A percentile compares a stretch with the other conserved stretches of the same genome.
Conservation (phyloP, 1,140 invertebrate species). For the Thereuonema tuberculata region DNA sequence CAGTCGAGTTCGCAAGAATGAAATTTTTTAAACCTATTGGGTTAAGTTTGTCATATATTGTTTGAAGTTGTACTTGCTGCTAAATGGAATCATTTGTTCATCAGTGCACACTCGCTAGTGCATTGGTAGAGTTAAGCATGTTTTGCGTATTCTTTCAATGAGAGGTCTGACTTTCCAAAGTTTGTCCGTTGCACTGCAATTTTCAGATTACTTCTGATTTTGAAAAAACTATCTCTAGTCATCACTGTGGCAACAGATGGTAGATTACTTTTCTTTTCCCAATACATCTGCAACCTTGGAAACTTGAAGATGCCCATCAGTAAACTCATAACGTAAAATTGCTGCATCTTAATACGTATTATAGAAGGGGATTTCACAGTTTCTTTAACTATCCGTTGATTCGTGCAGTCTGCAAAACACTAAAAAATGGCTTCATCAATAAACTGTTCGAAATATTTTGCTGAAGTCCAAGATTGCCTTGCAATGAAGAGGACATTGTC, state of each 20-base stretch:
- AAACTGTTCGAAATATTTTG: too few relatives aligned
- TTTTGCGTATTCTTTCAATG: neutral
- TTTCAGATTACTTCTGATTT: neutral
- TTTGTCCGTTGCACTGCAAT: neutral
- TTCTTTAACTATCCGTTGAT: too few relatives aligned
- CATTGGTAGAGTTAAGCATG: neutral
- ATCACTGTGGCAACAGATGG: neutral
- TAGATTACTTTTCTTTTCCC: neutral
- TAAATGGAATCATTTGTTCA: neutral
- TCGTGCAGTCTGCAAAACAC: too few relatives aligned
- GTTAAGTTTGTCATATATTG: neutral
- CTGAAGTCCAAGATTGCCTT: too few relatives aligned
- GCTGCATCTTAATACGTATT: neutral
- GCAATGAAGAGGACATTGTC: too few relatives aligned
- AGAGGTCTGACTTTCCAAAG: neutral
- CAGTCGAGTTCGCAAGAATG: neutral
- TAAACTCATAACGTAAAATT: too few relatives aligned
- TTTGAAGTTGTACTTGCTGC: neutral
- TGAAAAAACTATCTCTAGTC: neutral
- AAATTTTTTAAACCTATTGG: neutral
- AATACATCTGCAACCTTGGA: neutral
- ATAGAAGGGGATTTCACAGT: neutral
- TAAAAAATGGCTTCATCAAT: too few relatives aligned
- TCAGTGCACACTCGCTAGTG: neutral
- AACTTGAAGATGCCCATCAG: neutral